Conservation (phyloP, 2,797 vertebrate species). For the Cheirogaleus major region DNA sequence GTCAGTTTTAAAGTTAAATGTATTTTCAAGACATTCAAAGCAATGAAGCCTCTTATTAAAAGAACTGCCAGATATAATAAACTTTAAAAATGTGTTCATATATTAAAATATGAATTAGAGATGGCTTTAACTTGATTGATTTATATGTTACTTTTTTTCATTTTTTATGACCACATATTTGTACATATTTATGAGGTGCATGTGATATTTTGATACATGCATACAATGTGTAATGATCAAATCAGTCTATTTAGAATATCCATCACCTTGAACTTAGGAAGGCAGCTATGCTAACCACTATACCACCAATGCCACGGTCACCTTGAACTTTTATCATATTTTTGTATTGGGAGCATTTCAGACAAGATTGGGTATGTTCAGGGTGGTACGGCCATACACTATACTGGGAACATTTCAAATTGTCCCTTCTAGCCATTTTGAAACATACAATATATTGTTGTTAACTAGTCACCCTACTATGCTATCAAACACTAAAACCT, state of each 20-base stretch:
- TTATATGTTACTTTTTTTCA: not conserved
- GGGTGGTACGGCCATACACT: not conserved
- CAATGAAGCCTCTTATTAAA: constrained; percentile 20
- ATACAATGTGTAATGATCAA: not conserved
- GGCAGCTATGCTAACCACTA: too few relatives aligned
- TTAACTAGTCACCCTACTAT: not conserved
- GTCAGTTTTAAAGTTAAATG: not conserved
- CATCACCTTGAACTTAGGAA: not conserved
- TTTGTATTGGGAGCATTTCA: not conserved
- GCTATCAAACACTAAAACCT: not conserved
- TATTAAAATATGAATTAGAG: constrained; percentile 29
- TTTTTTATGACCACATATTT: not conserved
- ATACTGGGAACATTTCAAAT: not conserved
- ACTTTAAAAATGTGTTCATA: not conserved
- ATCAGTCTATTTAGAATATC: not conserved
- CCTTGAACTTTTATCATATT: not conserved
- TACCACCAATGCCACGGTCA: too few relatives aligned
- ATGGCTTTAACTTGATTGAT: not conserved
- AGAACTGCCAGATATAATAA: not conserved
- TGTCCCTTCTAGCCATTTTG: not conserved
- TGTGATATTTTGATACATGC: not conserved
- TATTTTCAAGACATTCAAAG: not conserved
- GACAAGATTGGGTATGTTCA: not conserved
- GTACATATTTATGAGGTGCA: not conserved
- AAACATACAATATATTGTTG: not conserved